Conservation (phyloP, 2,888 invertebrate species). For the Ligdia adustata region DNA sequence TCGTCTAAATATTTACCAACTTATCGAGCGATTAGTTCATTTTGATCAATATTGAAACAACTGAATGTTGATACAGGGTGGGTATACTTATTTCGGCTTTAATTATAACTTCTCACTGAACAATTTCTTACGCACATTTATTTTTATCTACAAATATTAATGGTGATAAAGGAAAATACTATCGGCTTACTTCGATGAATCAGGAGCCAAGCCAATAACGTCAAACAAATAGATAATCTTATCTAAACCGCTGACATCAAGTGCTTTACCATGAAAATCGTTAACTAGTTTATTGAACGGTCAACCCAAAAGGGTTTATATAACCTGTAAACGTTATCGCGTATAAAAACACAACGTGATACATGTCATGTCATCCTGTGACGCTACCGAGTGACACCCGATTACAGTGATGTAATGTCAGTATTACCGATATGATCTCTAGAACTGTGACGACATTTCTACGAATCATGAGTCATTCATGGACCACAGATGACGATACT, state of each 20-base stretch:
- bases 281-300: constrained; percentile 24
- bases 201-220: constrained; percentile 9
- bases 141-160: too few relatives aligned
- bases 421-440: constrained; percentile 47
- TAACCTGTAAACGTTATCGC: constrained; percentile 33
- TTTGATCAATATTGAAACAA: constrained; percentile 21
- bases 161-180: too few relatives aligned
- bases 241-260: constrained; percentile 22
- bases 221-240: constrained; percentile 22
- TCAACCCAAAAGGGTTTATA: constrained; percentile 11
- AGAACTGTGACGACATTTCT: constrained; percentile 73
- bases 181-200: neutral
- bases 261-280: constrained; percentile 15
- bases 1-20: constrained; percentile 6
- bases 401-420: constrained; percentile 53
- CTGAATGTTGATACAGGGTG: constrained; percentile 9
- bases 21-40: constrained; percentile 14
- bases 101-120: neutral
- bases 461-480: constrained; percentile 71
- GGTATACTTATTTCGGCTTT: neutral
- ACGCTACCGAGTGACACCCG: constrained; percentile 44
- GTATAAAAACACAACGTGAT: constrained; percentile 34
- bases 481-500: constrained; percentile 56
- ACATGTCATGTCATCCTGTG: constrained; percentile 48
- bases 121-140: too few relatives aligned